Evolutionary conservation across 92 coral and sea anemone species (phyloP).

Genomic region (Actinernus sp.): DNA sequence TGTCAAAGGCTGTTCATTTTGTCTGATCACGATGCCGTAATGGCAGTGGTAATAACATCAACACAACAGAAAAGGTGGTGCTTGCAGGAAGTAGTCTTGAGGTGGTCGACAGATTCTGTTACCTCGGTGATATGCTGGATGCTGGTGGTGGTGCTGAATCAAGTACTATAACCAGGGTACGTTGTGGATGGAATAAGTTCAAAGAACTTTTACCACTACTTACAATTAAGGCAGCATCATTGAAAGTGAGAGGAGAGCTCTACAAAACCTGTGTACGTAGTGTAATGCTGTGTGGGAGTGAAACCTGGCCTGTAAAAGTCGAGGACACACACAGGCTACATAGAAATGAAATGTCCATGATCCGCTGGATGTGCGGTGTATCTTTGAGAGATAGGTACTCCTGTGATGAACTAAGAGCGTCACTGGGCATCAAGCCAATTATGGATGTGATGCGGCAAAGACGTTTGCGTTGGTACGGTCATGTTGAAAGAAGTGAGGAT

Average conservation of each 20-base stretch:
- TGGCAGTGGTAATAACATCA: too few relatives aligned
- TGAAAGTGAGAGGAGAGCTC: not conserved
- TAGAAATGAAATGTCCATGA: constrained; percentile 26
- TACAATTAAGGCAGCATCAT: constrained; percentile 9
- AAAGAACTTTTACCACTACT: constrained; percentile 31
- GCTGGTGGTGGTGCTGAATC: constrained; percentile 19
- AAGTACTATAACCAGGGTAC: constrained; percentile 3
- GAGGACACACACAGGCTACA: constrained; percentile 19
- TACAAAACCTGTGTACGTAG: constrained; percentile 26
- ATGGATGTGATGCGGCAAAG: not conserved
- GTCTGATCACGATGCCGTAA: too few relatives aligned
- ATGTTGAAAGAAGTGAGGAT: constrained; percentile 9
- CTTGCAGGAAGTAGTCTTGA: too few relatives aligned
- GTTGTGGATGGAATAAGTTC: constrained; percentile 32
- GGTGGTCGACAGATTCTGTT: constrained; percentile 15
- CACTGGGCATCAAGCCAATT: not conserved
- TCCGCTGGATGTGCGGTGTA: constrained; percentile 15
- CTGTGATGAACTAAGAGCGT: too few relatives aligned
- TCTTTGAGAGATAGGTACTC: too few relatives aligned
- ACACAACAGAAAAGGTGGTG: too few relatives aligned
- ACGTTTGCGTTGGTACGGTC: constrained; percentile 33
- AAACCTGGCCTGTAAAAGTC: constrained; percentile 32
- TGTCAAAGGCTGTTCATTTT: too few relatives aligned
- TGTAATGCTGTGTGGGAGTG: constrained; percentile 25
- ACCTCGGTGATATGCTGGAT: constrained; percentile 15